Base-by-base conservation (phyloP, 2,797 vertebrate genomes). In the Bovichtus diacanthus region DNA sequence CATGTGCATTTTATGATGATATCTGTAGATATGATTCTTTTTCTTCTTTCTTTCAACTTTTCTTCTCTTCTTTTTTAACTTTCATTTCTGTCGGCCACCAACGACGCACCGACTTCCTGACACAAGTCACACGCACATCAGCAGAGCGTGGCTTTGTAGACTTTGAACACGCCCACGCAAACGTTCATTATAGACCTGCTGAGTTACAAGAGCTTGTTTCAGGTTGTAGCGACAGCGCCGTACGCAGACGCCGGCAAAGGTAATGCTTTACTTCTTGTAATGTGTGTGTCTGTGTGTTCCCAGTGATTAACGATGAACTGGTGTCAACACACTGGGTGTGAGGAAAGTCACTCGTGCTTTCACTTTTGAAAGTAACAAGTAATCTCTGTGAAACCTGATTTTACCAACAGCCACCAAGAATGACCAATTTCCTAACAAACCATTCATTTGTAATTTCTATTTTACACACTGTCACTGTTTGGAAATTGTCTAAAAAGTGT, bases 91-190 rank as follows among this genome's bases (percentile, higher is more conserved):
- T 70, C 60, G 2, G 49, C 25, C 5, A n/a, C 18, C 31, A 47
- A 31, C 44, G 23, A 12, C 15, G 3, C 15, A 2, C 6, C 21
- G 1, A 76, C 76, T 90, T 91, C 90, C 88, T 91, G 84, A 39
- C 38, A 70, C 36, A 60, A n/a, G n/a, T n/a, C 29, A 6, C 41
- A 51, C 25, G 34, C 21, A 10, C 53, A 2, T n/a, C n/a, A n/a
- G n/a, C 47, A 39, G 36, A 38, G 39, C 4, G 4, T 29, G 50
- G 39, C 50, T 38, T 29, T n/a, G 55, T 13, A 67, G 65, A 54
- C 75, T 62, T 62, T 69, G 56, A 84, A 64, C 85, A 80, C 85
- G 1, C 87, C 72, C 76, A 82, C 87, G 56, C 23, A 3, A n/a
- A n/a, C n/a, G n/a, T n/a, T n/a, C 27, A 21, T 39, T 13, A n/a